A percentile compares a stretch with the other conserved stretches of the same genome.
Conservation (phyloP, 2,113 vertebrate species). For the Esox niger region DNA sequence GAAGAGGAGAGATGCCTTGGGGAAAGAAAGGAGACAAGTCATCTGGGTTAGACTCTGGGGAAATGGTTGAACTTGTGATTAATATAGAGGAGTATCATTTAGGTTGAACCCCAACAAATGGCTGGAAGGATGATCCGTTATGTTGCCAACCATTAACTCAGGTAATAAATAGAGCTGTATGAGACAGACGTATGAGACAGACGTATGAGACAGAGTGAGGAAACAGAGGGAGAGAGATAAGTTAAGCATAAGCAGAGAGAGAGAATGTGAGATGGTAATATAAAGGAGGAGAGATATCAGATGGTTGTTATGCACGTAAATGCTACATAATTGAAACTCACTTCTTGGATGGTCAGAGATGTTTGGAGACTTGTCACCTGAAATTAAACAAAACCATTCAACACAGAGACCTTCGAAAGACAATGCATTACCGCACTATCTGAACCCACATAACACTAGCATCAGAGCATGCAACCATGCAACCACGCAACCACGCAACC, state of each 20-base stretch:
- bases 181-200: too few relatives aligned
- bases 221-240: background rate
- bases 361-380: constrained; percentile 45
- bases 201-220: constrained; percentile 19
- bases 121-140: background rate
- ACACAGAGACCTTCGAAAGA: constrained; percentile 13
- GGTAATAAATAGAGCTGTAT: too few relatives aligned
- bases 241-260: background rate
- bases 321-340: constrained; percentile 39
- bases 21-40: background rate
- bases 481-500: too few relatives aligned
- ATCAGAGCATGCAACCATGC: constrained; percentile 26
- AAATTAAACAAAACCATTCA: constrained; percentile 6
- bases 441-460: background rate
- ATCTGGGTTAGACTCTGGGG: background rate
- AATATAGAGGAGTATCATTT: background rate
- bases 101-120: background rate
- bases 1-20: background rate
- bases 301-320: background rate
- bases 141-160: too few relatives aligned
- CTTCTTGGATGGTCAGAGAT: constrained; percentile 39
- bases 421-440: constrained; percentile 10
- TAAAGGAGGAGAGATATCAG: background rate
- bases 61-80: too few relatives aligned
- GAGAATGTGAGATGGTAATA: background rate